Base-by-base conservation (phyloP, 1,140 invertebrate species). In the Condylostylus longicornis region DNA sequence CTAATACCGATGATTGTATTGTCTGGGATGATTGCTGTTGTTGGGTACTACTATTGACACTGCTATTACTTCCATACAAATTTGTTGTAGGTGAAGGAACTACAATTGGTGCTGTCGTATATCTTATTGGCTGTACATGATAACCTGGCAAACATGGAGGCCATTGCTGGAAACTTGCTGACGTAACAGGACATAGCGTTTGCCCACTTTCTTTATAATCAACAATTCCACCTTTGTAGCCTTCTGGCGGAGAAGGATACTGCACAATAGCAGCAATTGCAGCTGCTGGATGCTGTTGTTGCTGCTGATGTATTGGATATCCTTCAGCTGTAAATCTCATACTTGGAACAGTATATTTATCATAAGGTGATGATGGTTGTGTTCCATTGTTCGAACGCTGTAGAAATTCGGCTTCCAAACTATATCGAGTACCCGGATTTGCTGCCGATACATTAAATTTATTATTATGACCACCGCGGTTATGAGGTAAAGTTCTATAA, bases 301-400 rank as follows among this genome's bases (percentile, higher is more conserved):
- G 51, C 46, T 28, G 42, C 51, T 58, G 46, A 54, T 66, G 19
- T 61, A 60, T 38, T 0, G 80, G 80, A 57, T 84, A 84, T 2
- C 82, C 80, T 45, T 83, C 81, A 18, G 75, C 71, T 2, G 80
- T 82, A 51, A 82, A 81, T 40, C 81, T 69, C 12, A 82, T 70
- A 46, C 79, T 76, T 25, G 70, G 63, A 38, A 66, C 58, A 39
- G 56, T 66, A 58, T 64, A 71, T 53, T 61, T 68, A 49, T 65
- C 70, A 54, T 69, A 70, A 31, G 49, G 56, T 8, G 58, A 52
- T 4, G 62, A 55, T 32, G 42, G 42, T 40, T 59, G 57, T 6
- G 51, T 31, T 40, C 40, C 37, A 13, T 47, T 48, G 10, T 36
- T 38, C 21, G 68, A 65, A 10, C 68, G 58, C 19, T 70, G 66